These are phyloP conservation scores for Epinotia bilunana DNA, from an alignment of 2,888 invertebrate species.

Conservation along the genomic window DNA sequence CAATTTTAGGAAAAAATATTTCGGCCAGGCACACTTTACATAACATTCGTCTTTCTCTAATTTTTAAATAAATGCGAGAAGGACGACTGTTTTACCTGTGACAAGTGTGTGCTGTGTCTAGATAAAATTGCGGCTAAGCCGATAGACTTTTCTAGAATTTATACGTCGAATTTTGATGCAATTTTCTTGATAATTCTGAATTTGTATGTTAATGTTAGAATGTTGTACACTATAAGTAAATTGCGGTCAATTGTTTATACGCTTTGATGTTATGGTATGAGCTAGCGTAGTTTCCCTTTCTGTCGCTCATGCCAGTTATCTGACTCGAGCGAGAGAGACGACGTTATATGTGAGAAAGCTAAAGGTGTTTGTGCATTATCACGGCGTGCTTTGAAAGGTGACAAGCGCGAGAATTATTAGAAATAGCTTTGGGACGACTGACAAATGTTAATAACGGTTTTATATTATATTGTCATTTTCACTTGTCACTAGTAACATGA, in stretches of 20 bases:
- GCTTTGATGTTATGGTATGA: slow-evolving; percentile 26
- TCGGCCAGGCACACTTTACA: background rate
- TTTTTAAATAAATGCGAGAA: background rate
- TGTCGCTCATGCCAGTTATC: background rate
- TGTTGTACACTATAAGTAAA: slow-evolving; percentile 15
- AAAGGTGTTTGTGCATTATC: background rate
- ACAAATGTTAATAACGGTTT: background rate
- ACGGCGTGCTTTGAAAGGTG: background rate
- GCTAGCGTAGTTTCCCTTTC: slow-evolving; percentile 1
- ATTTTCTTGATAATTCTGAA: slow-evolving; percentile 67
- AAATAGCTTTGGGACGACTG: no score
- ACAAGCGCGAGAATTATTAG: no score
- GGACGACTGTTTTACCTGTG: background rate
- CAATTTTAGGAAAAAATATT: slow-evolving; percentile 12
- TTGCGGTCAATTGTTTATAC: slow-evolving; percentile 37
- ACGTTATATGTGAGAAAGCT: background rate
- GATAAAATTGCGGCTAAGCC: slow-evolving; percentile 15
- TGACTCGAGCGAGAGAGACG: background rate
- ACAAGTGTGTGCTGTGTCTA: background rate
- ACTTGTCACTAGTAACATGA: no score
- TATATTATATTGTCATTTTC: no score
- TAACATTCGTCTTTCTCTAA: background rate
- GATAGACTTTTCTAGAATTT: slow-evolving; percentile 19
- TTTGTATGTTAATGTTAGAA: slow-evolving; percentile 49
- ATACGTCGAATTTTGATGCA: slow-evolving; percentile 20